These are phyloP conservation scores for Dendrolimus pini DNA, from an alignment of 2,888 invertebrate genomes.

Conservation along the genomic window DNA sequence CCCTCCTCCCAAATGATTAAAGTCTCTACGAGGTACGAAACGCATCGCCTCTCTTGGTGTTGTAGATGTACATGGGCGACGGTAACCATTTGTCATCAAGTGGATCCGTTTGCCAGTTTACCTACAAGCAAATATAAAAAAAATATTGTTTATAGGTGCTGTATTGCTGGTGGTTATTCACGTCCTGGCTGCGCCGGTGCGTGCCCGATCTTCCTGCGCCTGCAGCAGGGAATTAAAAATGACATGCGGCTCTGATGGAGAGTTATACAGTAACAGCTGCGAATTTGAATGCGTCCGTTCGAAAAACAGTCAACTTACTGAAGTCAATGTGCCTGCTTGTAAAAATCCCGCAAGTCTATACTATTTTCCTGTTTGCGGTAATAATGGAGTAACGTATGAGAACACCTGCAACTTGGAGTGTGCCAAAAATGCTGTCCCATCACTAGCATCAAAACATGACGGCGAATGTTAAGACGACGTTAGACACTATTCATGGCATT, in stretches of 20 bases:
- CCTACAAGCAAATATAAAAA: too few relatives aligned
- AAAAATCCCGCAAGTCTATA: neutral
- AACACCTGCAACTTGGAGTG: neutral
- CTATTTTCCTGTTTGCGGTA: neutral
- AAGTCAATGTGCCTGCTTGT: neutral
- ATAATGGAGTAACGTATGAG: neutral
- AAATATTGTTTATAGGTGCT: too few relatives aligned
- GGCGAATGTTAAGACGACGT: neutral
- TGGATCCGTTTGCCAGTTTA: too few relatives aligned
- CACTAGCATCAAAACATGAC: neutral
- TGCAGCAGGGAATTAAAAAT: neutral
- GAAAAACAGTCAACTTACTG: neutral
- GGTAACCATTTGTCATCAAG: too few relatives aligned
- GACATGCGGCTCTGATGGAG: neutral
- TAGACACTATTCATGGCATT: neutral
- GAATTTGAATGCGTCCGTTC: neutral
- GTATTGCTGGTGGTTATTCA: too few relatives aligned
- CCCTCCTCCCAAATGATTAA: too few relatives aligned
- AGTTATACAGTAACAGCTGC: neutral
- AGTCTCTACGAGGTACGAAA: too few relatives aligned
- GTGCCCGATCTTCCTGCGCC: neutral
- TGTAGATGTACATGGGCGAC: too few relatives aligned
- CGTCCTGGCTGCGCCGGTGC: too few relatives aligned
- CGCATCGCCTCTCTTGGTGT: too few relatives aligned
- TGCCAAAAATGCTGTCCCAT: neutral